phyloP scores from a whole-genome alignment of 2,888 invertebrate genomes.

The Sminthurinus aureus region DNA sequence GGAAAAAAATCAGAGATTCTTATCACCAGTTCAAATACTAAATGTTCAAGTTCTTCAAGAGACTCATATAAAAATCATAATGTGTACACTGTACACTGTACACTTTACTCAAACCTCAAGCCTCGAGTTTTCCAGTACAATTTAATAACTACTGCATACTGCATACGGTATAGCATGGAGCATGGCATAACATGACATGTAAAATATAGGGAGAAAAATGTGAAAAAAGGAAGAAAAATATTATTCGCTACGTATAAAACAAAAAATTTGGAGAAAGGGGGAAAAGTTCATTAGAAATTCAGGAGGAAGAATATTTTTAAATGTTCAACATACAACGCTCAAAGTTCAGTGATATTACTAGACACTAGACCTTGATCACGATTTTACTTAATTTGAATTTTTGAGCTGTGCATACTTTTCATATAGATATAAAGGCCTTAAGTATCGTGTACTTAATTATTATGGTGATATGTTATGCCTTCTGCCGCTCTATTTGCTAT shows the following conservation, averaged over 20 bases:
- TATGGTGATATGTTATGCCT: no score
- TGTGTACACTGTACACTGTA: background rate
- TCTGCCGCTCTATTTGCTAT: background rate
- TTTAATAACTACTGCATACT: no score
- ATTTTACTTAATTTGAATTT: conserved; percentile 5
- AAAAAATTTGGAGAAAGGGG: conserved; percentile 4
- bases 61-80: conserved; percentile 26
- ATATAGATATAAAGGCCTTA: conserved; percentile 15
- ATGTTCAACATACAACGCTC: no score
- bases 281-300: conserved; percentile 26
- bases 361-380: conserved; percentile 29
- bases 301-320: conserved; percentile 5
- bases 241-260: background rate
- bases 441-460: background rate
- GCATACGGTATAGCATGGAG: no score
- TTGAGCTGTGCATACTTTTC: conserved; percentile 27
- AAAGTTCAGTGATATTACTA: background rate
- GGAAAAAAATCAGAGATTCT: conserved; percentile 10
- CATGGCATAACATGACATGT: background rate
- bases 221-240: background rate
- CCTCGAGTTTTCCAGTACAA: no score
- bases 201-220: background rate
- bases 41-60: conserved; percentile 29
- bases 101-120: no score
- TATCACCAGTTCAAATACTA: conserved; percentile 29